phyloP scores from a whole-genome alignment of 1,140 invertebrate species.

The Pachyrhynchus sulphureomaculatus region DNA sequence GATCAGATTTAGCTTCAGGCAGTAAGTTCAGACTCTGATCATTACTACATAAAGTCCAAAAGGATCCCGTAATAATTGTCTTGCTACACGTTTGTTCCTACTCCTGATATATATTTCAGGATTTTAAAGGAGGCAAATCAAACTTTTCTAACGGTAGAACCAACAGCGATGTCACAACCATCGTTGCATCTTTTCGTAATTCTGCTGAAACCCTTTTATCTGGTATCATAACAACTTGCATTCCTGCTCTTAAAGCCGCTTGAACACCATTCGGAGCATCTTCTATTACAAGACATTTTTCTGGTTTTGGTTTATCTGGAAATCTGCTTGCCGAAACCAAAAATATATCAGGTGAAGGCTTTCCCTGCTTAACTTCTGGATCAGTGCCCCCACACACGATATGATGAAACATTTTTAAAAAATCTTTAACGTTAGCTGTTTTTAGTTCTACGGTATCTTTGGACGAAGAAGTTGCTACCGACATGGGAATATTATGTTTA shows the following conservation, averaged over 20 bases:
- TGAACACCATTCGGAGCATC: constrained; percentile 82
- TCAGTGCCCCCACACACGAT: constrained; percentile 83
- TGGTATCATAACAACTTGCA: constrained; percentile 83
- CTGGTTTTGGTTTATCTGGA: constrained; percentile 64
- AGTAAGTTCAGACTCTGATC: too few relatives aligned
- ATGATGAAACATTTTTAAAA: constrained; percentile 79
- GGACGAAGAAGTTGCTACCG: constrained; percentile 86
- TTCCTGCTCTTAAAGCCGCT: constrained; percentile 72
- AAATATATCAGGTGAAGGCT: constrained; percentile 93
- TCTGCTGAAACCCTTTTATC: constrained; percentile 57
- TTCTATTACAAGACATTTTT: constrained; percentile 79
- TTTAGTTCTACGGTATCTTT: constrained; percentile 77
- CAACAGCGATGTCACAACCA: constrained; percentile 68
- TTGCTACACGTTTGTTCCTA: too few relatives aligned
- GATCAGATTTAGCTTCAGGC: too few relatives aligned
- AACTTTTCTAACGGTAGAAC: constrained; percentile 78
- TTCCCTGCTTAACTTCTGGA: constrained; percentile 83
- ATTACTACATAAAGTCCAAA: too few relatives aligned
- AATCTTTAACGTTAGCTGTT: constrained; percentile 68
- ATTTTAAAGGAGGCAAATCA: constrained; percentile 61
- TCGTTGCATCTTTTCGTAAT: constrained; percentile 61
- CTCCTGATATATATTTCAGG: too few relatives aligned
- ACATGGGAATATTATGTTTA: constrained; percentile 76
- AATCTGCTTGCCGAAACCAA: constrained; percentile 82
- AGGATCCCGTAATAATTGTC: too few relatives aligned